Evolutionary conservation across 92 coral and sea anemone genomes (phyloP), one percentile per base, ranked within the genome.

Genomic region (Palythoa heliodiscus): DNA sequence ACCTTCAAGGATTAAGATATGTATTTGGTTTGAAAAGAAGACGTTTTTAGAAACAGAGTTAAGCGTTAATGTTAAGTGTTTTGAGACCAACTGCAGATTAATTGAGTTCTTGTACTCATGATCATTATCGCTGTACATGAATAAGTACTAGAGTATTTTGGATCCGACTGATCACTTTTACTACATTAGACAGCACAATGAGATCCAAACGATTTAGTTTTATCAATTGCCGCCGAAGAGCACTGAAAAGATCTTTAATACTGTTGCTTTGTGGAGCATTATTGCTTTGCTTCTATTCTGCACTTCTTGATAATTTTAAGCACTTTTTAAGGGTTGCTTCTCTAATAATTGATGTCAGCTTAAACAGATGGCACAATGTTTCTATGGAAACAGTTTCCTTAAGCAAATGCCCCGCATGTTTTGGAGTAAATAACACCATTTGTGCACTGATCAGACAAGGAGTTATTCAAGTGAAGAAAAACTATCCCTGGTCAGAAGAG

Each of bases 341-440:
- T 20, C 74, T 47, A 43, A 68, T 29, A n/a, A 64, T 66, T 80
- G 84, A 80, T 40, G 84, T 67, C 73, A 80, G 84, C 38, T 67
- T 66, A 20, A 43, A 80, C 58, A 80, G 50, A 11, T 48, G 66
- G 19, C 84, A 80, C 73, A 17, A 19, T 7, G 67, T 88, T 43
- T 74, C 93, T 10, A 19, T 37, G 39, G 89, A 89, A 8, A 74
- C 75, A 35, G 82, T 87, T 22, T 92, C 90, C 15, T 11, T 93
- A 22, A 17, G 70, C 66, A 83, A 71, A 77, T 95, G 98, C 25
- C 98, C 98, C 5, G 93, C 91, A 13, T 95, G 98, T 68, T 95
- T 95, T 75, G 98, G 98, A 22, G 73, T 79, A 9, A 87, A 89
- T 77, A 70, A 68, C 11, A 78, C 89, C 53, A 73, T 93, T 8